A percentile compares a stretch with the other conserved stretches of the same genome.
These are phyloP conservation scores for Glossosoma conforme DNA, from an alignment of 1,140 invertebrate species.

Conservation along the genomic window DNA sequence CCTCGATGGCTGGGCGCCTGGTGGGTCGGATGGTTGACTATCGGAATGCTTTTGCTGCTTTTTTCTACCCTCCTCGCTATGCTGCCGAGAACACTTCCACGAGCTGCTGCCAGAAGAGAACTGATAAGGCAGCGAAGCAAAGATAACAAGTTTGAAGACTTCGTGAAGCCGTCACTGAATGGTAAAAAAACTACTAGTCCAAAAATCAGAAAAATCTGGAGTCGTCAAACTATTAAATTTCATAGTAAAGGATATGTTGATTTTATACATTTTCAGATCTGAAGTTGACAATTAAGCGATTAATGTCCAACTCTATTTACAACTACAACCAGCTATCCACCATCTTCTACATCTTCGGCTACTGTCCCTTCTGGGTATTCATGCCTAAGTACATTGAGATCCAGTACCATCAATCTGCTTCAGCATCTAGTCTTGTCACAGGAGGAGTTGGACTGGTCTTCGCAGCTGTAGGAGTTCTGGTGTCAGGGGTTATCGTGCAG, in stretches of 20 bases:
- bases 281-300: slow-evolving; percentile 56
- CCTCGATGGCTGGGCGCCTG: slow-evolving; percentile 73
- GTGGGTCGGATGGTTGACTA: slow-evolving; percentile 74
- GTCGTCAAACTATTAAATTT: too few relatives aligned
- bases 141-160: slow-evolving; percentile 37
- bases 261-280: slow-evolving; percentile 45
- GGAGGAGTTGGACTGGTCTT: slow-evolving; percentile 67
- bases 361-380: slow-evolving; percentile 71
- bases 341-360: slow-evolving; percentile 66
- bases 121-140: slow-evolving; percentile 42
- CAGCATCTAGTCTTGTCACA: slow-evolving; percentile 61
- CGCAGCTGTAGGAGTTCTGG: slow-evolving; percentile 64
- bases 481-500: slow-evolving; percentile 64
- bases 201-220: too few relatives aligned
- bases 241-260: neutral
- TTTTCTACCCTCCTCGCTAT: slow-evolving; percentile 59
- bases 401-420: slow-evolving; percentile 68
- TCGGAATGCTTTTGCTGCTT: slow-evolving; percentile 59
- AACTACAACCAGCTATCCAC: slow-evolving; percentile 65
- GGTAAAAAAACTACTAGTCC: slow-evolving; percentile 33
- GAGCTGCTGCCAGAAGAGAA: slow-evolving; percentile 53
- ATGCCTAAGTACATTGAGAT: slow-evolving; percentile 74
- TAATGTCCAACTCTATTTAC: slow-evolving; percentile 60
- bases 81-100: slow-evolving; percentile 61
- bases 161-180: slow-evolving; percentile 38